These are phyloP conservation scores for Melanaphis sacchari DNA, from an alignment of 1,140 invertebrate genomes.

Conservation along the genomic window DNA sequence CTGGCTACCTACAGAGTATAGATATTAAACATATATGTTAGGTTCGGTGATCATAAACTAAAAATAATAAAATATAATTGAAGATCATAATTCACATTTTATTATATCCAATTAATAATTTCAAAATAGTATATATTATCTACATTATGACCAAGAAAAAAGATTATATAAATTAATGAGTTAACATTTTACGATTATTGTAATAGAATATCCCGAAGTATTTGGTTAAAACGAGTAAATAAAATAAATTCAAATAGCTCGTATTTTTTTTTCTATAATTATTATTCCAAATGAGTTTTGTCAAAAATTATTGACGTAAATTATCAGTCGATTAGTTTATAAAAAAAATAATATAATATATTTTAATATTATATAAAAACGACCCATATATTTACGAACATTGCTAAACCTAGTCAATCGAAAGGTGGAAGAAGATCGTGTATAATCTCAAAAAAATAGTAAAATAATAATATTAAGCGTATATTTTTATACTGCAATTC, in stretches of 20 bases:
- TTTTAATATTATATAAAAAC: neutral
- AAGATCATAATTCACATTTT: neutral
- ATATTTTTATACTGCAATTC: too few relatives aligned
- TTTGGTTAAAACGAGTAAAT: neutral
- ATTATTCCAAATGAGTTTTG: neutral
- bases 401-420: neutral
- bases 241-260: neutral
- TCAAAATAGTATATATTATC: neutral
- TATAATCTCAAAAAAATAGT: neutral
- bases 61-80: neutral
- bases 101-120: neutral
- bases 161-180: neutral
- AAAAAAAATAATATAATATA: neutral
- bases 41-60: neutral
- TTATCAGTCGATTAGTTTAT: neutral
- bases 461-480: neutral
- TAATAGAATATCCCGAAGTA: neutral
- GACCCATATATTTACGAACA: neutral
- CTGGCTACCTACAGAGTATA: neutral
- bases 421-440: neutral
- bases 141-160: neutral
- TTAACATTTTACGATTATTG: neutral
- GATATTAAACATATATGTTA: neutral
- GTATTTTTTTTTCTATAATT: neutral
- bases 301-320: neutral